phyloP scores from a whole-genome alignment of 2,888 invertebrate genomes.

The Epinotia bilunana region DNA sequence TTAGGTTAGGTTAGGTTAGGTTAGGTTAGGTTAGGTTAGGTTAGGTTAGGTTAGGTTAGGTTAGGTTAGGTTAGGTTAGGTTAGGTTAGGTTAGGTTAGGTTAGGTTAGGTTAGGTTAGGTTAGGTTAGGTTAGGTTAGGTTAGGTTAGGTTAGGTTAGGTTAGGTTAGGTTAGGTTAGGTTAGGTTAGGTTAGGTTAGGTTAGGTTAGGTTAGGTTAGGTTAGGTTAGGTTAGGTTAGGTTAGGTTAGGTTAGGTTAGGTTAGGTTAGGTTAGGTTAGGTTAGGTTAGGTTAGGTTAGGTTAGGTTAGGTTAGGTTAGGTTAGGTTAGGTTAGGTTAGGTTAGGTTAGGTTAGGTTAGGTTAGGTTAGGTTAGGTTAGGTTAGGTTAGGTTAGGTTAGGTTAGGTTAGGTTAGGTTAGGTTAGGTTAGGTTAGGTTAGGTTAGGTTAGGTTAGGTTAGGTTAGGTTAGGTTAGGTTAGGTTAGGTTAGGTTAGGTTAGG shows the following conservation, averaged over 20 bases:
- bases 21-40: conserved; percentile 8
- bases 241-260: conserved; percentile 15
- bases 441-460: conserved; percentile 39
- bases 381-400: not conserved
- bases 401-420: conserved; percentile 18
- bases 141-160: conserved; percentile 1
- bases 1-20: conserved; percentile 8
- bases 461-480: conserved; percentile 27
- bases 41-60: no score
- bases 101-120: conserved; percentile 17
- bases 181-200: not conserved
- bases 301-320: not conserved
- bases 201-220: conserved; percentile 15
- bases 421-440: conserved; percentile 41
- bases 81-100: conserved; percentile 14
- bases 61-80: no score
- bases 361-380: not conserved
- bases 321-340: not conserved
- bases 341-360: not conserved
- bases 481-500: conserved; percentile 19
- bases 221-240: conserved; percentile 3
- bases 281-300: conserved; percentile 15
- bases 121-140: not conserved
- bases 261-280: conserved; percentile 15
- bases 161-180: not conserved